phyloP scores from a whole-genome alignment of 1,140 invertebrate species.

The Drosophila subpulchrella region DNA sequence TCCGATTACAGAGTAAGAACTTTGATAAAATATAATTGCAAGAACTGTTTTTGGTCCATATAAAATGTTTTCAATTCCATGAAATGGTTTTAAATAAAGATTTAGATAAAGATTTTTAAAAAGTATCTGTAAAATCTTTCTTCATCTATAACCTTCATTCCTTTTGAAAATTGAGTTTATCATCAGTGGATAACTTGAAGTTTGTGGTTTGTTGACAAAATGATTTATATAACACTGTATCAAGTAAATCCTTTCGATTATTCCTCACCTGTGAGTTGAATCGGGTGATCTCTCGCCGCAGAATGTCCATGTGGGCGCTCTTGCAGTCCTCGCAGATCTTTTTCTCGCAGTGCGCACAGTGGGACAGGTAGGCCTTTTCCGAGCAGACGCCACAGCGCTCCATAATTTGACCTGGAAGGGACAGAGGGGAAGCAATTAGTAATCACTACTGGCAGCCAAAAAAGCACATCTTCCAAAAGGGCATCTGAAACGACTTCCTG shows the following conservation, averaged over 20 bases:
- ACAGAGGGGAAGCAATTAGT: slow-evolving; percentile 13
- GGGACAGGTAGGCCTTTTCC: slow-evolving; percentile 95
- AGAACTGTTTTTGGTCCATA: too few species aligned
- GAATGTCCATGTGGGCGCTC: slow-evolving; percentile 97
- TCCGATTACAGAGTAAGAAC: too few species aligned
- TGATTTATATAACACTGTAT: too few species aligned
- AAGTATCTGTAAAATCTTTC: too few species aligned
- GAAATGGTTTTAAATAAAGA: too few species aligned
- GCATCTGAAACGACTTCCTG: slow-evolving; percentile 44
- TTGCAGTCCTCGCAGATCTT: slow-evolving; percentile 96
- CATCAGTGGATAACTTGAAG: too few species aligned
- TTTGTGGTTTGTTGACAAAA: too few species aligned
- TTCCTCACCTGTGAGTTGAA: slow-evolving; percentile 94
- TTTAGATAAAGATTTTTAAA: too few species aligned
- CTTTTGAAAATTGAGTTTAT: too few species aligned
- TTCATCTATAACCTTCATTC: too few species aligned
- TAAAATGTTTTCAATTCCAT: too few species aligned
- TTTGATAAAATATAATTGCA: too few species aligned
- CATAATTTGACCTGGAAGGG: slow-evolving; percentile 89
- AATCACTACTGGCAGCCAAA: slow-evolving; percentile 34
- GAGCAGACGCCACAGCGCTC: slow-evolving; percentile 95
- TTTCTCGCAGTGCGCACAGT: slow-evolving; percentile 97
- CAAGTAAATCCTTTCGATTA: not conserved
- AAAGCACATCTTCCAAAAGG: slow-evolving; percentile 25
- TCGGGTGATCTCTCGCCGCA: slow-evolving; percentile 95